phyloP scores from a whole-genome alignment of 2,888 invertebrate genomes.

The Anoplius nigerrimus region DNA sequence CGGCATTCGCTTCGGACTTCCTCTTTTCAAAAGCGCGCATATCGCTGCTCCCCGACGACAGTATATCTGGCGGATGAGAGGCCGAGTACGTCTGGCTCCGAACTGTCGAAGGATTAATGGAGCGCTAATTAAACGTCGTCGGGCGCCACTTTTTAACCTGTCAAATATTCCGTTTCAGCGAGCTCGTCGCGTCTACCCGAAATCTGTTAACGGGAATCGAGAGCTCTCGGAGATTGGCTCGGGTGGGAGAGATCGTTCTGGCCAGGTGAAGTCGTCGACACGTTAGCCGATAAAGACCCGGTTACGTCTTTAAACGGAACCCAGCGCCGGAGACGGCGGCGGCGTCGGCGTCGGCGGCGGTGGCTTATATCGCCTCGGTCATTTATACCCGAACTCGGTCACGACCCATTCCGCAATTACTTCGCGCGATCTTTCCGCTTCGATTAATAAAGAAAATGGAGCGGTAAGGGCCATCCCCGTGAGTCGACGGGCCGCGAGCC shows the following conservation, averaged over 20 bases:
- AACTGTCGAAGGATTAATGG: no score
- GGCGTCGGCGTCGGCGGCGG: no score
- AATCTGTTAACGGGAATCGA: no score
- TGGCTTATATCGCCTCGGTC: constrained; percentile 27
- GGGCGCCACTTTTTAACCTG: no score
- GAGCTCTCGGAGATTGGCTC: background rate
- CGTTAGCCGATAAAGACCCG: constrained; percentile 24
- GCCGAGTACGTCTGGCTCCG: no score
- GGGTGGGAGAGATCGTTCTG: background rate
- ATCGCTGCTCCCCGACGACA: no score
- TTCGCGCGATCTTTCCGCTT: constrained; percentile 37
- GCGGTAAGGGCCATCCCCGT: constrained; percentile 22
- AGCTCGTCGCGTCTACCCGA: no score
- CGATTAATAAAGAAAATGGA: constrained; percentile 46
- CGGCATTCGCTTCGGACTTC: no score
- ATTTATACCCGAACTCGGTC: constrained; percentile 47
- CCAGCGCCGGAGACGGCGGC: no score
- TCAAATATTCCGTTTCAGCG: background rate
- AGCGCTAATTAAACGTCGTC: no score
- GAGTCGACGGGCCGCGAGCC: constrained; percentile 34
- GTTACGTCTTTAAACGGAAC: constrained; percentile 20
- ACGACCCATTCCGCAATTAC: constrained; percentile 41
- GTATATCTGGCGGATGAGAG: no score
- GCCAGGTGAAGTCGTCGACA: constrained; percentile 9
- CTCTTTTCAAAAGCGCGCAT: no score